Evolutionary conservation across 1,140 invertebrate genomes (phyloP), one percentile per base, ranked within the genome.

Genomic region (Luehdorfia chinensis): DNA sequence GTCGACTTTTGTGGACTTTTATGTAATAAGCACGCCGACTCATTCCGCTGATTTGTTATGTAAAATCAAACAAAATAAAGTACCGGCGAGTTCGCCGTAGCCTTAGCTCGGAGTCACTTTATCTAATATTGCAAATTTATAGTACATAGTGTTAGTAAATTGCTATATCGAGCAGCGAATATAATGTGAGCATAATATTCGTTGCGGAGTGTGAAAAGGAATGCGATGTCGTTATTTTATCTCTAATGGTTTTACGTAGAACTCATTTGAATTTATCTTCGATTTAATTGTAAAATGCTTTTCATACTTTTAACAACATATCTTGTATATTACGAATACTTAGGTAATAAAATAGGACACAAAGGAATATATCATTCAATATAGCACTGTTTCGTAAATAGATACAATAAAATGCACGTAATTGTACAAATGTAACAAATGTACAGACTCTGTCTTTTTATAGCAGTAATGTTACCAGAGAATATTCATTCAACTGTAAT

Each of bases 1-100:
- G 43, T 56, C 56, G 49, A 67, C 66, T 73, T 79, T 79, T 75
- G 71, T 76, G 50, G 58, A 61, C 56, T 71, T 75, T 70, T 67
- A 80, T 62, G 69, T 65, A 58, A 66, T 66, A 66, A 57, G 55
- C 55, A 32, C 57, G 50, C 62, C 54, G 48, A 59, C 48, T 66
- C 63, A 65, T 63, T 67, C 58, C 66, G 60, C 67, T 63, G 47
- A 56, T 73, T 68, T 39, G 57, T 77, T 77, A 72, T 74, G 63
- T 75, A 73, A 69, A 75, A 32, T 55, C 41, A 63, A 66, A 69
- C 66, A 69, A 70, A 70, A 71, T 66, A 66, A 47, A 21, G 39
- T 58, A 58, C n/a, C n/a, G n/a, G n/a, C n/a, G n/a, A n/a, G 72
- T 72, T 59, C 51, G 55, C 51, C 33, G 37, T 15, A 33, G 46